These are phyloP conservation scores for Oxyruncus cristatus DNA, from an alignment of 2,113 vertebrate species.

Conservation along the genomic window DNA sequence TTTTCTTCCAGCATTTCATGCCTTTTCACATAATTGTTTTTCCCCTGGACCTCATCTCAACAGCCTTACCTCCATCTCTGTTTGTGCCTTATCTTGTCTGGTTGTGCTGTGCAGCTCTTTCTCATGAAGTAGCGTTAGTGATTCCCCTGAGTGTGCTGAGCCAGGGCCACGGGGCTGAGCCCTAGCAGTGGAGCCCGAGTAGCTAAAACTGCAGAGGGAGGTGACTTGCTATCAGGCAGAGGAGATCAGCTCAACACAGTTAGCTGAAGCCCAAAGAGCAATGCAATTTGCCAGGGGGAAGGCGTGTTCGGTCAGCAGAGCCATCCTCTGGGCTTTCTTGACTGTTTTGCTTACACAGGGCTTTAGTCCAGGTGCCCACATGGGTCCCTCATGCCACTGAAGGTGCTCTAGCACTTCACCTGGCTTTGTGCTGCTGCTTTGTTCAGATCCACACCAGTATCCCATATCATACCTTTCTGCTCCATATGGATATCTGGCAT, in stretches of 20 bases:
- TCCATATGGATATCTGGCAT: background rate
- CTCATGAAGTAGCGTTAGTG: rapidly evolving
- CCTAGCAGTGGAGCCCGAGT: background rate
- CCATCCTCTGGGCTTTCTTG: background rate
- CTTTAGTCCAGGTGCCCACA: background rate
- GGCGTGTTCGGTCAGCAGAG: background rate
- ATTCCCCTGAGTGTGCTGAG: background rate
- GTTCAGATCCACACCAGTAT: background rate
- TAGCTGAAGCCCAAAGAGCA: background rate
- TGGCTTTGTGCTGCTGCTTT: background rate
- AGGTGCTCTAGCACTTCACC: background rate
- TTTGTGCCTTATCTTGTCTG: background rate
- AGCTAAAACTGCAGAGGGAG: background rate
- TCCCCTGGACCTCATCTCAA: background rate
- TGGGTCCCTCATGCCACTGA: background rate
- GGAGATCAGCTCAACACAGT: rapidly evolving
- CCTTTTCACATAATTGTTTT: background rate
- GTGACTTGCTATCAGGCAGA: background rate
- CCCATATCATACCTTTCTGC: background rate
- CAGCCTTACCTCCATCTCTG: background rate
- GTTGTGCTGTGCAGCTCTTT: background rate
- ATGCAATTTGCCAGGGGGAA: background rate
- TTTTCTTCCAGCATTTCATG: background rate
- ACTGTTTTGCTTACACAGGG: background rate
- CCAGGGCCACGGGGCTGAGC: background rate